phyloP scores from a whole-genome alignment of 2,888 invertebrate species.

The Dione vanillae region DNA sequence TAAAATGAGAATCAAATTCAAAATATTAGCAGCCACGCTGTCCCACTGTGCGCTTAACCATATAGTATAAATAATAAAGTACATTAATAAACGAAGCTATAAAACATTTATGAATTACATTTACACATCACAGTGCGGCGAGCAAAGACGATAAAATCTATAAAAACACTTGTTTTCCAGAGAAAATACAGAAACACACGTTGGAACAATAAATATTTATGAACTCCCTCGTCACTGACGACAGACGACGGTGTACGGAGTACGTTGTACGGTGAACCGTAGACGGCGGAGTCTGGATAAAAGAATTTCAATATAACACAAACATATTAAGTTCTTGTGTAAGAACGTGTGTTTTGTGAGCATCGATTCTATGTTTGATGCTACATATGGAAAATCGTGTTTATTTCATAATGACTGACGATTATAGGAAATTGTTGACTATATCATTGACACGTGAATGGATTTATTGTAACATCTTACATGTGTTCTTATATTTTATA shows the following conservation, averaged over 20 bases:
- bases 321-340: neutral
- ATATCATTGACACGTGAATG: too few species aligned
- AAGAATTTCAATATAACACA: constrained; percentile 22
- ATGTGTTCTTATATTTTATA: too few species aligned
- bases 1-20: too few species aligned
- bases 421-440: too few species aligned
- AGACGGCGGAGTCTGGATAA: neutral
- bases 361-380: neutral
- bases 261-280: neutral
- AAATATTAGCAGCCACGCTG: too few species aligned
- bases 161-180: constrained; percentile 12
- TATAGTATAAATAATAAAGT: too few species aligned
- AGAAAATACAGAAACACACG: constrained; percentile 12
- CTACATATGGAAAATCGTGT: too few species aligned
- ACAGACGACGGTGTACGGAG: constrained; percentile 1
- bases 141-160: neutral
- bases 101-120: too few species aligned
- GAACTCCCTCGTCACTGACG: neutral
- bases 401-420: too few species aligned
- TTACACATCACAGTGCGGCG: neutral
- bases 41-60: too few species aligned
- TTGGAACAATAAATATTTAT: constrained; percentile 17
- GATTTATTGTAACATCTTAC: too few species aligned
- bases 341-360: neutral
- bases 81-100: too few species aligned